Base-by-base conservation (phyloP, 2,797 vertebrate genomes). In the Anisognathus igniventris region DNA sequence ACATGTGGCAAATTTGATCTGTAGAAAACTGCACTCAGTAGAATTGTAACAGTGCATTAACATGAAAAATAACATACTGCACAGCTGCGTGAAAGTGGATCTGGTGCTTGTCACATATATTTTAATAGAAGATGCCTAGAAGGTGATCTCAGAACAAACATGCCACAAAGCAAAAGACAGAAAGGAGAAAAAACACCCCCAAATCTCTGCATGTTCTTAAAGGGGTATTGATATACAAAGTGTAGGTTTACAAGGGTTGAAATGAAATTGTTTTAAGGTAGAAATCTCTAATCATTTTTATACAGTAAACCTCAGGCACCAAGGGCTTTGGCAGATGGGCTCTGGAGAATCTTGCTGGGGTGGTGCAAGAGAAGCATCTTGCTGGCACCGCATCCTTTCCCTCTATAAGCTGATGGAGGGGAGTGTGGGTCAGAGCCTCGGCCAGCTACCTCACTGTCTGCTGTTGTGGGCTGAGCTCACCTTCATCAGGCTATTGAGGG, bases 61-160 rank as follows among this genome's bases (percentile, higher is more conserved):
- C 75, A 95, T 88, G 92, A 94, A 95, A 95, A 92, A 91, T 81
- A 96, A 92, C 91, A 92, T 25, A 81, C 92, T 83, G 95, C 92
- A 94, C 92, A 95, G 90, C 87, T 96, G 95, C 12, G 7, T 85
- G 90, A 93, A 96, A 95, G 76, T 75, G 91, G 90, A 96, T 95
- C 94, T 96, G 95, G 79, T 95, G 89, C 94, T 92, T 96, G 93
- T 96, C 94, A 95, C 91, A 92, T 95, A 61, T 86, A 74, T 95
- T 97, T 93, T 95, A 95, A 96, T 74, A 89, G 82, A 95, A 92
- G 92, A 95, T 96, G 95, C 94, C 92, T 95, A 90, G 92, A 95
- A 96, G 95, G 95, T 95, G 95, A 96, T 96, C 88, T 94, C 92
- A 95, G 95, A 95, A 83, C 90, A 97, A 95, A 93, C 84, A 93